Conservation (phyloP, 2,888 invertebrate species). For the Hesperia comma region DNA sequence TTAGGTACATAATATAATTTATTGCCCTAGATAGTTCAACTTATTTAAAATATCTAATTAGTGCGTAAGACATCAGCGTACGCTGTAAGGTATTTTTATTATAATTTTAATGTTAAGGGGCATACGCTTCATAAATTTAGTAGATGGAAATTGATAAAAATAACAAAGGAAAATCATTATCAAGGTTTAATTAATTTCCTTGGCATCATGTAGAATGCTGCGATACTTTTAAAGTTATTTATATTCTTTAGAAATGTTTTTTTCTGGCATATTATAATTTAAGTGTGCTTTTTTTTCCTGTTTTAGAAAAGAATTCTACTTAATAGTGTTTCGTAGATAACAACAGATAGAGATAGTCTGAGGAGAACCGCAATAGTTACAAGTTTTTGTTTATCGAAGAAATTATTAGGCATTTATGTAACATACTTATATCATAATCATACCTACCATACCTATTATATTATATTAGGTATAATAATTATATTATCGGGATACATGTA, state of each 20-base stretch:
- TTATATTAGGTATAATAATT: too few relatives aligned
- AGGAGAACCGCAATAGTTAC: too few relatives aligned
- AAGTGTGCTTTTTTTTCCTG: too few relatives aligned
- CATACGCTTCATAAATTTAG: slow-evolving; percentile 25
- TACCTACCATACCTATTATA: too few relatives aligned
- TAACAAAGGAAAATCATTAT: slow-evolving; percentile 9
- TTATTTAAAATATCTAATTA: slow-evolving; percentile 32
- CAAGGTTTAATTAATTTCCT: slow-evolving; percentile 24
- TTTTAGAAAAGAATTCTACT: too few relatives aligned
- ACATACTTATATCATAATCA: too few relatives aligned
- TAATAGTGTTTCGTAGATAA: too few relatives aligned
- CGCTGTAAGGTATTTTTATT: slow-evolving; percentile 26
- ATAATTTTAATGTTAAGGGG: slow-evolving; percentile 21
- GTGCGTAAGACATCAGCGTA: slow-evolving; percentile 13
- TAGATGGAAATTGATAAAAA: slow-evolving; percentile 30
- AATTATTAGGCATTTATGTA: too few relatives aligned
- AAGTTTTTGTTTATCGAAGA: too few relatives aligned
- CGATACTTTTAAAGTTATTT: slow-evolving; percentile 12
- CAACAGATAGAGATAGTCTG: too few relatives aligned
- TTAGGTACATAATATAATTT: slow-evolving; percentile 32
- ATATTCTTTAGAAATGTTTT: neutral
- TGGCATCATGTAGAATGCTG: neutral
- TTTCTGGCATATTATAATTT: too few relatives aligned
- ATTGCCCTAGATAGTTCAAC: slow-evolving; percentile 33
- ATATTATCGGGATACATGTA: too few relatives aligned